These are phyloP conservation scores for Pipistrellus kuhlii DNA, from an alignment of 2,797 vertebrate species.

Conservation along the genomic window DNA sequence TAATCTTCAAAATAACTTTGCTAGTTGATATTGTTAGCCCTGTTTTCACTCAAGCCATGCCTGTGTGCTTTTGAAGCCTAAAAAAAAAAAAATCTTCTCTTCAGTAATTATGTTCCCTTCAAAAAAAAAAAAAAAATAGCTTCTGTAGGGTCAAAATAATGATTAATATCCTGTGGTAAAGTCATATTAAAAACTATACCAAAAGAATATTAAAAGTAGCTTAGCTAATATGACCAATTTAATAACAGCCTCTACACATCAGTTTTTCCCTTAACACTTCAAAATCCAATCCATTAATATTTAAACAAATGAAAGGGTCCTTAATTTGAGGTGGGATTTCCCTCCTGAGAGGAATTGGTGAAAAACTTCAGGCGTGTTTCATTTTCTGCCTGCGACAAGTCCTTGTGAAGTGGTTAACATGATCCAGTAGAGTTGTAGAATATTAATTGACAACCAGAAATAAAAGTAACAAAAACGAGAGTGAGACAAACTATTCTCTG, in stretches of 20 bases:
- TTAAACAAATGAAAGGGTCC: slow-evolving; percentile 41
- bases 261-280: slow-evolving; percentile 1
- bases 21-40: background rate
- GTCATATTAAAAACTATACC: background rate
- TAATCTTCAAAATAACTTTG: background rate
- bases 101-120: background rate
- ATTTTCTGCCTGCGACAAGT: slow-evolving; percentile 52
- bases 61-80: background rate
- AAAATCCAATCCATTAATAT: slow-evolving; percentile 51
- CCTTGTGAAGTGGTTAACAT: slow-evolving; percentile 35
- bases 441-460: slow-evolving; percentile 50
- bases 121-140: slow-evolving; percentile 28
- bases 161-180: background rate
- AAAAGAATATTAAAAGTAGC: slow-evolving; percentile 37
- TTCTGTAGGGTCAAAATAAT: slow-evolving; percentile 22
- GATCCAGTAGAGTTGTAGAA: background rate
- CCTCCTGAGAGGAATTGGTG: slow-evolving; percentile 25
- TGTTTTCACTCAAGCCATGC: background rate
- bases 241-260: background rate
- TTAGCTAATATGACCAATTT: slow-evolving; percentile 9
- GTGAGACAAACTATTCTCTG: slow-evolving; percentile 43
- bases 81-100: background rate
- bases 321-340: background rate
- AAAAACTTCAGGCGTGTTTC: slow-evolving; percentile 8
- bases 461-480: slow-evolving; percentile 35